phyloP scores from a whole-genome alignment of 1,140 invertebrate genomes.

The Campoletis sonorensis region DNA sequence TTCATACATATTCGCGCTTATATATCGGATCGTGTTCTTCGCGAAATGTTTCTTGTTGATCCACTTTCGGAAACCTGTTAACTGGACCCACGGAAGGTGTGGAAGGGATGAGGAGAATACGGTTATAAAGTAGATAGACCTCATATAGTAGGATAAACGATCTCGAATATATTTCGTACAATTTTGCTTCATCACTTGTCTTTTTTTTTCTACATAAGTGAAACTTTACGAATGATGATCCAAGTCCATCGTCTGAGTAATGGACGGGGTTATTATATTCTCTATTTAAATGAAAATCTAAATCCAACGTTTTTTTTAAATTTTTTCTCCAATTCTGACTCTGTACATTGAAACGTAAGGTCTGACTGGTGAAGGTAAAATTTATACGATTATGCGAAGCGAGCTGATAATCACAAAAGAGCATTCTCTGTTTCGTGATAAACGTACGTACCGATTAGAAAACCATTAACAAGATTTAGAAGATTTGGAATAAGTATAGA shows the following conservation, averaged over 20 bases:
- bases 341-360: too few species aligned
- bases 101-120: not conserved
- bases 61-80: slow-evolving; percentile 39
- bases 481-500: too few species aligned
- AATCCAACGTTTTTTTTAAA: too few species aligned
- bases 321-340: too few species aligned
- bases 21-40: not conserved
- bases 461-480: too few species aligned
- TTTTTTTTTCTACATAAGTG: not conserved
- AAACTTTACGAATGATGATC: not conserved
- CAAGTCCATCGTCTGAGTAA: not conserved
- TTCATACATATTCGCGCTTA: too few species aligned
- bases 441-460: not conserved
- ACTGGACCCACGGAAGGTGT: slow-evolving; percentile 18
- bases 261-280: too few species aligned
- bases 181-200: not conserved
- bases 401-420: not conserved
- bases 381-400: slow-evolving; percentile 7
- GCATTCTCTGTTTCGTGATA: not conserved
- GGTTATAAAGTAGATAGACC: slow-evolving; percentile 7
- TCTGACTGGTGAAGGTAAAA: not conserved
- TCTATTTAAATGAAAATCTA: too few species aligned
- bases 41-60: slow-evolving; percentile 21
- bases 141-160: not conserved
- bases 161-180: not conserved